phyloP scores from a whole-genome alignment of 2,797 vertebrate genomes.

The Cossypha caffra region DNA sequence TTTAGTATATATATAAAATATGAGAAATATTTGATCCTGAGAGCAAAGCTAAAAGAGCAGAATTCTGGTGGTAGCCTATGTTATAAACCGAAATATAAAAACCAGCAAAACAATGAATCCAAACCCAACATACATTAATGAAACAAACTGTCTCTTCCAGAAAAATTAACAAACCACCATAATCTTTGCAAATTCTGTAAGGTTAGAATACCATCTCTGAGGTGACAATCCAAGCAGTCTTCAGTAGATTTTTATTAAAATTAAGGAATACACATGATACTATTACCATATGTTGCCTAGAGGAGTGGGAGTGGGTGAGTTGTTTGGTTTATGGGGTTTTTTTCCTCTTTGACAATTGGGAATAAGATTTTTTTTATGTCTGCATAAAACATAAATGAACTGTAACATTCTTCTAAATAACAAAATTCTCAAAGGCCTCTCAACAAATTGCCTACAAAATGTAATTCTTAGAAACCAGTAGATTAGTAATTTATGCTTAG shows the following conservation, averaged over 20 bases:
- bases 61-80: not conserved
- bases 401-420: slow-evolving; percentile 54
- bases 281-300: not conserved
- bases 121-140: not conserved
- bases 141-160: not conserved
- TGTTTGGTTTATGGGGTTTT: not conserved
- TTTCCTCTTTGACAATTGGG: not conserved
- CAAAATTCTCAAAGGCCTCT: slow-evolving; percentile 50
- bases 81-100: not conserved
- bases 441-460: slow-evolving; percentile 65
- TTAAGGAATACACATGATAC: not conserved
- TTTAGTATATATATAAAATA: not conserved
- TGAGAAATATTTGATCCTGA: not conserved
- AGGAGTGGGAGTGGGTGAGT: not conserved
- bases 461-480: slow-evolving; percentile 25
- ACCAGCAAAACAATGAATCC: accelerated
- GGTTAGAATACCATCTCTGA: not conserved
- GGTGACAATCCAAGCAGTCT: not conserved
- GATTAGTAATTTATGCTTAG: slow-evolving; percentile 40
- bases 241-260: not conserved
- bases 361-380: slow-evolving; percentile 18
- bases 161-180: not conserved
- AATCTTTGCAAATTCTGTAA: not conserved
- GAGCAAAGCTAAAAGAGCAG: not conserved
- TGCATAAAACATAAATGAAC: slow-evolving; percentile 65